These are phyloP conservation scores for Synanthedon myopaeformis DNA, from an alignment of 2,888 invertebrate genomes.

Conservation along the genomic window DNA sequence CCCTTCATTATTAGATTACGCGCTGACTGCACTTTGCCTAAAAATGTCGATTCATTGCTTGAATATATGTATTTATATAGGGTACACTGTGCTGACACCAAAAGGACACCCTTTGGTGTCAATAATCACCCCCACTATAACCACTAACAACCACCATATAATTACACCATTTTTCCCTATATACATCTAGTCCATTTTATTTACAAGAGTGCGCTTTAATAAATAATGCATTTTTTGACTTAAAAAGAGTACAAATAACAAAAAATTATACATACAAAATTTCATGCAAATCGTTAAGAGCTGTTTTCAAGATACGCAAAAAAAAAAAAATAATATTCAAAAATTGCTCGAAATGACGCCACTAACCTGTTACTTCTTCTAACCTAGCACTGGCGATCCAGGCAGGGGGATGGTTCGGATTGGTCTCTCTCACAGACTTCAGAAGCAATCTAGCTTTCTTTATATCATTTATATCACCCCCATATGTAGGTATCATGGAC, in stretches of 20 bases:
- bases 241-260: no score
- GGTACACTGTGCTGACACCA: not conserved
- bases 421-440: conserved; percentile 97
- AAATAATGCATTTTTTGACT: no score
- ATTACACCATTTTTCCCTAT: not conserved
- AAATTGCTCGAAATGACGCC: conserved; percentile 22
- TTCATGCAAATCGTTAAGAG: no score
- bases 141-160: not conserved
- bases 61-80: not conserved
- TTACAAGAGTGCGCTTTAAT: no score
- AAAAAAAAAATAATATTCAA: no score
- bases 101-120: no score
- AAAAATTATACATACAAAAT: no score
- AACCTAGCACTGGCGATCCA: conserved; percentile 99
- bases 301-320: no score
- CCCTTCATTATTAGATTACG: conserved; percentile 99
- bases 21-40: conserved; percentile 90
- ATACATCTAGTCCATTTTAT: no score
- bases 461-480: conserved; percentile 97
- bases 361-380: conserved; percentile 95
- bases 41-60: not conserved
- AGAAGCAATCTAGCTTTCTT: conserved; percentile 95
- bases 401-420: conserved; percentile 99
- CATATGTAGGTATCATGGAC: conserved; percentile 98
- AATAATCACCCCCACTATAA: not conserved